Evolutionary conservation across 1,140 invertebrate genomes (phyloP).

Genomic region (Eurosta solidaginis): DNA sequence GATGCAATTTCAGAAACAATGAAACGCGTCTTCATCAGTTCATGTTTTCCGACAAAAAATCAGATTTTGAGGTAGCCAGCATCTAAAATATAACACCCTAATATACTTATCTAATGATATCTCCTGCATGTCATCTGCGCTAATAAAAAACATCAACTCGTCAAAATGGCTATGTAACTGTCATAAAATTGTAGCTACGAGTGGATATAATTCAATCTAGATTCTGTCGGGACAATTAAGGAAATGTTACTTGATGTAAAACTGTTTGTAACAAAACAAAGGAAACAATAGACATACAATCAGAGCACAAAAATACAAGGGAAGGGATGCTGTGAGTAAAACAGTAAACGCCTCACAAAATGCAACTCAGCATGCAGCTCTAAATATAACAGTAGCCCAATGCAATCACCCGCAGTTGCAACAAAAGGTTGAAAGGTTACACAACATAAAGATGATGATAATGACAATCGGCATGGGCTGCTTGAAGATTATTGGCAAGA

Average conservation of each 20-base stretch:
- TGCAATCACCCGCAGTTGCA: neutral
- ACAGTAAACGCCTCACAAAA: neutral
- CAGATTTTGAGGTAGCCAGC: too few relatives aligned
- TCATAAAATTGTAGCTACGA: constrained; percentile 7
- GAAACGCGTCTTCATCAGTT: too few relatives aligned
- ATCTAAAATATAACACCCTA: too few relatives aligned
- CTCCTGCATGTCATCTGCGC: neutral
- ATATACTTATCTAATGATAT: too few relatives aligned
- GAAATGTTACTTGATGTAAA: neutral
- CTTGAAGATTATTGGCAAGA: too few relatives aligned
- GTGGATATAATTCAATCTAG: constrained; percentile 20
- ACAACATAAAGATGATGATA: neutral
- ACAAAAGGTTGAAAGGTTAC: constrained; percentile 1
- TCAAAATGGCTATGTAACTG: neutral
- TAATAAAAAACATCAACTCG: neutral
- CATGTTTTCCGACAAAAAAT: too few relatives aligned
- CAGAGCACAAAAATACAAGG: neutral
- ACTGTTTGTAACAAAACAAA: neutral
- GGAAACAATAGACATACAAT: neutral
- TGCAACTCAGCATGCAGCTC: constrained; percentile 12
- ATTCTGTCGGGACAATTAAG: neutral
- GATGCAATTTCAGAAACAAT: too few relatives aligned
- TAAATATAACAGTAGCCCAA: neutral
- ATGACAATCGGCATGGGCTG: neutral
- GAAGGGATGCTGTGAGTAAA: neutral